phyloP scores from a whole-genome alignment of 2,888 invertebrate species.

The Ormia ochracea region DNA sequence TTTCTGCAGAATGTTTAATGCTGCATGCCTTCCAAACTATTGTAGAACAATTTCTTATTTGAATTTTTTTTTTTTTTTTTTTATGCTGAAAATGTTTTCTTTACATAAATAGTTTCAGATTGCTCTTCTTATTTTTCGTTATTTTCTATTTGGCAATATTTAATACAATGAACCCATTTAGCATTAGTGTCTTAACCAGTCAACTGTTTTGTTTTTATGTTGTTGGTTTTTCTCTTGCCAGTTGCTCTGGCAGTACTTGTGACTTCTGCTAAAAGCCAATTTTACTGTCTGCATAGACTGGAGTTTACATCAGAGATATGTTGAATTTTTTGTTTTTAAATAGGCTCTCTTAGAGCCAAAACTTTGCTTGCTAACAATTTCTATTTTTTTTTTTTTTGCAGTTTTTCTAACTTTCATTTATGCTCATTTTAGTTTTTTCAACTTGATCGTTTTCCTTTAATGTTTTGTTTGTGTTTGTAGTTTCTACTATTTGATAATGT shows the following conservation, averaged over 20 bases:
- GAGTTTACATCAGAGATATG: slow-evolving; percentile 9
- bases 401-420: slow-evolving; percentile 12
- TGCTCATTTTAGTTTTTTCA: slow-evolving; percentile 38
- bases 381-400: background rate
- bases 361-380: slow-evolving; percentile 47
- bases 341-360: slow-evolving; percentile 43
- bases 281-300: slow-evolving; percentile 24
- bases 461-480: background rate
- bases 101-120: background rate
- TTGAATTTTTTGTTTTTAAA: background rate
- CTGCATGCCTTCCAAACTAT: background rate
- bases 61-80: too few relatives aligned
- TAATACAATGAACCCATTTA: slow-evolving; percentile 59
- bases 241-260: slow-evolving; percentile 12
- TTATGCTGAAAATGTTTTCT: background rate
- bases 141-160: slow-evolving; percentile 47
- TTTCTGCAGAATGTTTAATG: slow-evolving; percentile 41
- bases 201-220: slow-evolving; percentile 31
- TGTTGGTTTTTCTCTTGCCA: background rate
- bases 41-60: slow-evolving; percentile 10
- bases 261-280: slow-evolving; percentile 40
- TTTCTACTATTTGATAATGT: slow-evolving; percentile 56
- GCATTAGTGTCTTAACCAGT: slow-evolving; percentile 58
- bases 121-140: slow-evolving; percentile 4
- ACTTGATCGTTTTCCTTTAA: slow-evolving; percentile 25